Evolutionary conservation across 92 coral and sea anemone genomes (phyloP), one percentile per base, ranked within the genome.

Genomic region (Parazoanthus swiftii): DNA sequence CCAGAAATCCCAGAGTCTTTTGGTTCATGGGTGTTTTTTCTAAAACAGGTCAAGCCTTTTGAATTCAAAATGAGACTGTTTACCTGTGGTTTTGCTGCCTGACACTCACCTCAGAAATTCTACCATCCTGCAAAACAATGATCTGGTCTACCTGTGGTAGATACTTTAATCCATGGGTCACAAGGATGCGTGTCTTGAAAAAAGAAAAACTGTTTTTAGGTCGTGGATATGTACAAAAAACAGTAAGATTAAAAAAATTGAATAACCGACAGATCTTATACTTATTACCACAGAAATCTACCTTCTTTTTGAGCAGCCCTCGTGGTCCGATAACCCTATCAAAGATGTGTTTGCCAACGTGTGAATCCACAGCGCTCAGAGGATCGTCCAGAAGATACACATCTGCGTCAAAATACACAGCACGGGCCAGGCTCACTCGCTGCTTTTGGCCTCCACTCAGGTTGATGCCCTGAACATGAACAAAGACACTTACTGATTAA

Each of bases 181-280:
- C 98, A 36, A 96, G 92, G 59, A 96, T 90, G 67, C 98, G 95
- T 11, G 98, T 96, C 98, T 96, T 67, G 74, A 67, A 67, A 67
- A 67, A 67, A 67, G 35, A 67, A 67, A 67, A 67, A 67, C 35
- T 67, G 74, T 67, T 16, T 67, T 67, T 67, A 67, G 74, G 74
- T 16, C 74, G 74, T 67, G 74, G 35, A 67, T 16, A 67, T 67
- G 74, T 20, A 67, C 74, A 67, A 67, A 67, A 67, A 67, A 67
- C 73, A 67, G 73, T 67, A 67, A 67, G 73, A 67, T 67, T 67
- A 67, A 67, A 67, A 67, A 67, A 67, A 67, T 67, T 20, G 73
- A 67, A 67, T 67, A 67, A 67, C 73, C 73, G 26, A 67, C 73
- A 67, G 73, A 67, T 67, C 73, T 67, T 67, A 67, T 67, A 67